Percentiles rank a stretch among this genome's conserved stretches.
phyloP scores from a whole-genome alignment of 2,113 vertebrate genomes.

The Struthio camelus region DNA sequence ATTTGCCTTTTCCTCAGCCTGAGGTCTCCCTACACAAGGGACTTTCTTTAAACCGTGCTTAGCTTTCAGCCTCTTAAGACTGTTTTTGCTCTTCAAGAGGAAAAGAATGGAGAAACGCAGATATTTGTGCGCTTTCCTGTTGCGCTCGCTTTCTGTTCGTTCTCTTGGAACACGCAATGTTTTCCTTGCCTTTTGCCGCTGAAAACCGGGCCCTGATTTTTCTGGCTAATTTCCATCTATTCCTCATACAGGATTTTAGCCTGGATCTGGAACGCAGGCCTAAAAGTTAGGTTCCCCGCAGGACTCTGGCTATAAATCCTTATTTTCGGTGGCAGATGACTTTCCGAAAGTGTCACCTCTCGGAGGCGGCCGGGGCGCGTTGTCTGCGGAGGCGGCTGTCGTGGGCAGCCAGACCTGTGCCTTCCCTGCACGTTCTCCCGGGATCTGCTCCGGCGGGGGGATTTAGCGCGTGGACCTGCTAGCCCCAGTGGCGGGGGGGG shows the following conservation, averaged over 20 bases:
- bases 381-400: neutral
- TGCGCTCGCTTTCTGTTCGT: accelerated
- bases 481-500: neutral
- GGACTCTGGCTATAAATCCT: conserved; percentile 16
- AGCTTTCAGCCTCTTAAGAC: neutral
- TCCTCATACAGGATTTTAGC: conserved; percentile 5
- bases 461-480: neutral
- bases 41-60: neutral
- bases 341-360: neutral
- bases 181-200: neutral
- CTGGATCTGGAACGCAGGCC: conserved; percentile 46
- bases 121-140: neutral
- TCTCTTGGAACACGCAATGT: conserved; percentile 1
- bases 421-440: neutral
- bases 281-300: conserved; percentile 40
- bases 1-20: conserved; percentile 12
- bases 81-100: conserved; percentile 21
- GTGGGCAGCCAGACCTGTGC: too few relatives aligned
- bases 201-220: neutral
- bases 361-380: accelerated
- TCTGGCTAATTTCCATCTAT: conserved; percentile 31
- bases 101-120: neutral
- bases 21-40: neutral
- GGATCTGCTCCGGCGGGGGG: accelerated
- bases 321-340: conserved; percentile 15